Percentiles rank a stretch among this genome's conserved stretches.
Evolutionary conservation across 1,140 invertebrate species (phyloP).

Genomic region (Copidosoma floridanum): DNA sequence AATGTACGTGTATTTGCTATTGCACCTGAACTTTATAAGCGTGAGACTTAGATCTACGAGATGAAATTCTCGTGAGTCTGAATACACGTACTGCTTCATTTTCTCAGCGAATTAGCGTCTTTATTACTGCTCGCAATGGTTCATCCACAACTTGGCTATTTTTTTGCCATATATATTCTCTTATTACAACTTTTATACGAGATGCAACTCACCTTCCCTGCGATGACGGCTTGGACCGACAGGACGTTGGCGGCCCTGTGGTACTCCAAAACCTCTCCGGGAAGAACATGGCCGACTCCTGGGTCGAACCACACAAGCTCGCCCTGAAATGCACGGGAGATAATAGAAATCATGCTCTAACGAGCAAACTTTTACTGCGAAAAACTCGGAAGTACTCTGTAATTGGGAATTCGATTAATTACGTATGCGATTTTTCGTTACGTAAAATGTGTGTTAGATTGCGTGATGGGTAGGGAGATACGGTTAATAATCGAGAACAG

Average conservation of each 20-base stretch:
- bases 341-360: background rate
- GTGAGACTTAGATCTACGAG: no score
- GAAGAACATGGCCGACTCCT: constrained; percentile 81
- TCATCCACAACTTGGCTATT: constrained; percentile 20
- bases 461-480: background rate
- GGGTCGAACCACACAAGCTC: constrained; percentile 93
- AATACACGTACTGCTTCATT: no score
- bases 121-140: no score
- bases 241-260: constrained; percentile 85
- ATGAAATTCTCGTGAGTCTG: no score
- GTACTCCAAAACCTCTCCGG: constrained; percentile 84
- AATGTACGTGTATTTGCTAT: no score
- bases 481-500: no score
- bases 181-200: background rate
- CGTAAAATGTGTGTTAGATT: background rate
- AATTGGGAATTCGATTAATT: no score
- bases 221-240: constrained; percentile 82
- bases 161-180: no score
- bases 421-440: background rate
- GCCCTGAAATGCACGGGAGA: constrained; percentile 55
- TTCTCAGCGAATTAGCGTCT: no score
- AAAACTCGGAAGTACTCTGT: no score
- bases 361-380: no score
- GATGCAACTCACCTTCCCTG: constrained; percentile 71
- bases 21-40: no score